Base-by-base conservation (phyloP, 2,888 invertebrate genomes). In the Loripinus fragilis region DNA sequence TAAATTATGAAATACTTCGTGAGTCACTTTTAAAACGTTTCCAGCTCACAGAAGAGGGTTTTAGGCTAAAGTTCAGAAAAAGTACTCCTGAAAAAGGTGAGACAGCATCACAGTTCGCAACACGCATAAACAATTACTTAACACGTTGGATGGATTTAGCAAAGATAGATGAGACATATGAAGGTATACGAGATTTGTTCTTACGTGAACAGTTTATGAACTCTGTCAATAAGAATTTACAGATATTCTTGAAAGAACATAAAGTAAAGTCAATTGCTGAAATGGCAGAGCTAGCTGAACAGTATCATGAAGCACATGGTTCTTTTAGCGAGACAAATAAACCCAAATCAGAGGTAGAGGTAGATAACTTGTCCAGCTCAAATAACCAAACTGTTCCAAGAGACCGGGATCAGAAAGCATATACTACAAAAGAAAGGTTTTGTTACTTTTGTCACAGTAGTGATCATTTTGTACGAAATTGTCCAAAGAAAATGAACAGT, bases 261-360 rank as follows among this genome's bases (percentile, higher is more conserved):
- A 66, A 75, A 15, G 55, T 66, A n/a, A n/a, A 42, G 23, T 41
- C 12, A 20, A 48, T 78, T n/a, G n/a, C 33, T 0, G 70, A 73
- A 66, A 70, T 74, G 50, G 28, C 74, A 33, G 20, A 23, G 20
- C 28, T 65, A 20, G 71, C 72, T 5, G 75, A 79, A 17, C 65
- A 72, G 48, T 79, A 71, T 72, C 38, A 67, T 45, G 75, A 79
- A 25, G 75, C 79, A 3, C 72, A 79, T 52, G 28, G 42, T 65
- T 12, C 5, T 38, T n/a, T 23, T 33, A 8, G 55, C 5, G n/a
- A 25, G n/a, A 55, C 17, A 7, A 12, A 60, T 38, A 15, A 28
- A 25, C 38, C 17, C 45, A 45, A 45, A 45, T 20, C 8, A 45
- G 20, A 20, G n/a, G n/a, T n/a, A n/a, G n/a, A n/a, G n/a, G 2